Evolutionary conservation across 1,140 invertebrate genomes (phyloP), one percentile per base, ranked within the genome.

Genomic region (Epicauta chinensis): DNA sequence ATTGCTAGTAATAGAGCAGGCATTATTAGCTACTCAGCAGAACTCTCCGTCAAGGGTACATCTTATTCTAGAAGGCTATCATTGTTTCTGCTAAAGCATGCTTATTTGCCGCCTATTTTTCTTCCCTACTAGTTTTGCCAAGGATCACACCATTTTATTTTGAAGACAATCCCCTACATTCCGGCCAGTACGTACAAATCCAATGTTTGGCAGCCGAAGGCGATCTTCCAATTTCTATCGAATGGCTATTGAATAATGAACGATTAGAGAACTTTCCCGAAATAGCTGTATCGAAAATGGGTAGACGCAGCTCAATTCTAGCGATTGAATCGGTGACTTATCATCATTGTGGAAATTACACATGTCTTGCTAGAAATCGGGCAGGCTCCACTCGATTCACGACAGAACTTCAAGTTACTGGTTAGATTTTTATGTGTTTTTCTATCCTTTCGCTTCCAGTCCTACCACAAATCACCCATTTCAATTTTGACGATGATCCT

Each of bases 181-280:
- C 85, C 56, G 86, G 85, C 12, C 81, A 87, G 55, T 80, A 82
- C 16, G 81, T 82, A 2, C 82, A 82, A 17, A 72, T 90, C 13
- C 79, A 80, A 4, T 92, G 89, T 71, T 81, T 80, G 17, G 81
- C 86, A 32, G 70, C 80, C 51, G 81, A 84, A 60, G 86, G 86
- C 2, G 84, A 86, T 63, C 70, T 82, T 32, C 84, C 82, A 14
- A 72, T 86, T 12, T 76, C 75, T 56, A 79, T 84, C 34, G 72
- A 75, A 41, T 90, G 87, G 87, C 65, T 73, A 50, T 73, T 87
- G 34, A 83, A 78, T 53, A 74, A 82, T 36, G 65, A 61, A 67
- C 55, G 63, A 39, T 45, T 70, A 67, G 55, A 73, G 67, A 60
- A 72, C 60, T 63, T 75, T 64, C 52, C 72, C 13, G 74, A 71